phyloP scores from a whole-genome alignment of 2,888 invertebrate species.

The Eupithecia abbreviata region DNA sequence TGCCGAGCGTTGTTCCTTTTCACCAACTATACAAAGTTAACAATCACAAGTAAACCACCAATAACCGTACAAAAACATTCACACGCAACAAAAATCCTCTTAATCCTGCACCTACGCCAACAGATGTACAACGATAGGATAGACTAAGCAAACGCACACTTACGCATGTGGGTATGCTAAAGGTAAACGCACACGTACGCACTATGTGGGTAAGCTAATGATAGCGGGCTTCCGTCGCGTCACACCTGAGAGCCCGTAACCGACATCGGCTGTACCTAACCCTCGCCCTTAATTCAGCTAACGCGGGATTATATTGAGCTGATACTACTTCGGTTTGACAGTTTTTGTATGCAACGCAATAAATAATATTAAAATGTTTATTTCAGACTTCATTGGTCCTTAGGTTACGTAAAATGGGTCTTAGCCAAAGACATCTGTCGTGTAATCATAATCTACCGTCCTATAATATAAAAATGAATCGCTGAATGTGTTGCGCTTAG shows the following conservation, averaged over 20 bases:
- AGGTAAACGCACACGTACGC: slow-evolving; percentile 18
- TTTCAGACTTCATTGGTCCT: too few relatives aligned
- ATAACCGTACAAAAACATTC: slow-evolving; percentile 38
- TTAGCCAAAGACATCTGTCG: too few relatives aligned
- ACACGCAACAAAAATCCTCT: slow-evolving; percentile 31
- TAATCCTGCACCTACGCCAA: slow-evolving; percentile 55
- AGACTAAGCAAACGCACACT: slow-evolving; percentile 3
- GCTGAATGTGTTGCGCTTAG: too few relatives aligned
- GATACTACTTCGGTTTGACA: slow-evolving; percentile 28
- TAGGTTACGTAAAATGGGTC: too few relatives aligned
- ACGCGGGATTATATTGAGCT: slow-evolving; percentile 62
- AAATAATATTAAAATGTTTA: too few relatives aligned
- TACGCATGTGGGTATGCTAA: slow-evolving; percentile 20
- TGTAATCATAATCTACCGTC: too few relatives aligned
- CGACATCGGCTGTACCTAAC: slow-evolving; percentile 80
- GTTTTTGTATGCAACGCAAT: background rate
- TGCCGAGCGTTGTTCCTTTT: too few relatives aligned
- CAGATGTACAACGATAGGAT: slow-evolving; percentile 47
- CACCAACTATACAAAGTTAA: background rate
- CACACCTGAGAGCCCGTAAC: slow-evolving; percentile 83
- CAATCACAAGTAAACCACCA: background rate
- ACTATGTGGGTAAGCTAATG: slow-evolving; percentile 79
- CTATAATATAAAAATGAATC: too few relatives aligned
- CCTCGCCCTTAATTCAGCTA: slow-evolving; percentile 74
- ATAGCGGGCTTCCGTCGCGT: slow-evolving; percentile 82